phyloP scores from a whole-genome alignment of 2,797 vertebrate genomes.

The Pseudochirops corinnae region DNA sequence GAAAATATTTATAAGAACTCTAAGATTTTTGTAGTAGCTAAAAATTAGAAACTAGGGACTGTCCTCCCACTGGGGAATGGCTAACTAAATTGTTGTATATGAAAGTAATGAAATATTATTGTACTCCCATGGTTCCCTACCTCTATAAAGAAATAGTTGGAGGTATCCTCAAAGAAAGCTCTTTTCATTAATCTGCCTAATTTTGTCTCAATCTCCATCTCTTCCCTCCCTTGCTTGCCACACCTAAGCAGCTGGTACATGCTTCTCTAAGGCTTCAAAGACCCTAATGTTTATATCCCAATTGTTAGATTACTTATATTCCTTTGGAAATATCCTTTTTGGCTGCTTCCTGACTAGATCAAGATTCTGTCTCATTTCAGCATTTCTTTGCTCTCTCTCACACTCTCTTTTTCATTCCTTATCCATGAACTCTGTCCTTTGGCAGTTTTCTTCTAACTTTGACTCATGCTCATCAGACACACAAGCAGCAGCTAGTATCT shows the following conservation, averaged over 20 bases:
- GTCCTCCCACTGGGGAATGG: not conserved
- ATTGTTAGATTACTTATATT: not conserved
- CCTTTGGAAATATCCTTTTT: not conserved
- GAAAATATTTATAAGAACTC: not conserved
- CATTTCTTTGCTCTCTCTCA: not conserved
- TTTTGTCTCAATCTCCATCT: not conserved
- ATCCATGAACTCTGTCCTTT: not conserved
- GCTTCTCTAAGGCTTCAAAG: not conserved
- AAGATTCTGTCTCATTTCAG: not conserved
- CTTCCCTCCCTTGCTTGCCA: not conserved
- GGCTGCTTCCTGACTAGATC: not conserved
- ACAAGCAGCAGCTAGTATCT: not conserved
- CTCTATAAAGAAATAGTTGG: not conserved
- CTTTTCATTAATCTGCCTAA: not conserved
- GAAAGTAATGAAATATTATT: not conserved
- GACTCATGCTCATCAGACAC: not conserved
- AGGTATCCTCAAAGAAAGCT: not conserved
- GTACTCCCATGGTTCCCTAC: not conserved
- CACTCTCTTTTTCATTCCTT: not conserved
- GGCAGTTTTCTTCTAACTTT: not conserved
- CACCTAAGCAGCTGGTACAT: not conserved
- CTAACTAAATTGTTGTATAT: not conserved
- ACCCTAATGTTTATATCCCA: not conserved
- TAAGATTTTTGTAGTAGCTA: not conserved
- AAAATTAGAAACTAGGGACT: not conserved